Percentiles rank a stretch among this genome's conserved stretches.
Conservation (phyloP, 1,140 invertebrate species). For the Sarcophaga peregrina region DNA sequence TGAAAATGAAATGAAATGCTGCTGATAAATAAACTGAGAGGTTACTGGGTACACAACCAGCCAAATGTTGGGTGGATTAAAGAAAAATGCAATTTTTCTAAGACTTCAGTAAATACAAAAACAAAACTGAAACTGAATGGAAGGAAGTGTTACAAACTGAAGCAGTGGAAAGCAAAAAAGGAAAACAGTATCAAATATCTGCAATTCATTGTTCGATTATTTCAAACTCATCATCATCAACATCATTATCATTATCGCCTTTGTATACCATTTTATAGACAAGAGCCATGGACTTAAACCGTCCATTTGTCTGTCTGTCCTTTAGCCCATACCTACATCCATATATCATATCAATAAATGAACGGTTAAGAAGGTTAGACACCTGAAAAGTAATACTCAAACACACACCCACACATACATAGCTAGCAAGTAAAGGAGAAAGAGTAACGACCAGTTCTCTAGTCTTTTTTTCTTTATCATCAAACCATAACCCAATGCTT, state of each 20-base stretch:
- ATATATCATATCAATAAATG: not conserved
- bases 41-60: not conserved
- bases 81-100: conserved; percentile 5
- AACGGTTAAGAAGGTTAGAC: not conserved
- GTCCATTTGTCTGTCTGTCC: too few relatives aligned
- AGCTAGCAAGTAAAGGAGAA: not conserved
- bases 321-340: too few relatives aligned
- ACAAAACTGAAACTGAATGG: not conserved
- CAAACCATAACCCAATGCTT: not conserved
- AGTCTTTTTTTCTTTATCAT: not conserved
- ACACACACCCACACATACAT: too few relatives aligned
- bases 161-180: not conserved
- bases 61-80: not conserved
- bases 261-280: too few relatives aligned
- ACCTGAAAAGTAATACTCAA: not conserved
- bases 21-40: not conserved
- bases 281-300: too few relatives aligned
- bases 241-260: too few relatives aligned
- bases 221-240: not conserved
- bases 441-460: not conserved
- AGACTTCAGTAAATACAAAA: conserved; percentile 5
- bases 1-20: not conserved
- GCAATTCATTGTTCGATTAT: not conserved
- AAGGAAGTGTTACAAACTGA: not conserved
- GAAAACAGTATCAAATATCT: not conserved